Evolutionary conservation across 1,140 invertebrate genomes (phyloP).

Genomic region (Prorops nasuta): DNA sequence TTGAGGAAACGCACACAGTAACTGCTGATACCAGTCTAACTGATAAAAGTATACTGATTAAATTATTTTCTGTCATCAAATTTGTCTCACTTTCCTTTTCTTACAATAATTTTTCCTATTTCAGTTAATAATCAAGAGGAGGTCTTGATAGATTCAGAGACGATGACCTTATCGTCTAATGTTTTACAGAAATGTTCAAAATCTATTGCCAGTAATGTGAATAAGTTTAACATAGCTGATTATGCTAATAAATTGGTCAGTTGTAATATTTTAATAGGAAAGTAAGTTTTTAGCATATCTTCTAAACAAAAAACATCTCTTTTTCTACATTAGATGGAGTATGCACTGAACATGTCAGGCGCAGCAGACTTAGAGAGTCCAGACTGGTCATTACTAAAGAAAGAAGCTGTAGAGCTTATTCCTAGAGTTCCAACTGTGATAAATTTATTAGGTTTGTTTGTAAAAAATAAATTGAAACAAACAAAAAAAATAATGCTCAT

Average conservation of each 20-base stretch:
- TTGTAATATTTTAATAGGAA: constrained; percentile 4
- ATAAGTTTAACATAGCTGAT: constrained; percentile 32
- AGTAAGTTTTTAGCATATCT: too few species aligned
- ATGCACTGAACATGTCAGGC: constrained; percentile 17
- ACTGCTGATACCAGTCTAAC: constrained; percentile 26
- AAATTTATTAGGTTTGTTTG: constrained; percentile 29
- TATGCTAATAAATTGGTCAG: constrained; percentile 42
- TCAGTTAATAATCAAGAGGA: constrained; percentile 36
- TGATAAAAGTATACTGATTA: constrained; percentile 32
- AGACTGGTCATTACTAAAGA: constrained; percentile 32
- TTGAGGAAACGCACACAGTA: constrained; percentile 29
- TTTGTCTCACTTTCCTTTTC: neutral
- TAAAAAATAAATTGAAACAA: neutral
- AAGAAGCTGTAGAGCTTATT: constrained; percentile 19
- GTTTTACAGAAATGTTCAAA: constrained; percentile 36
- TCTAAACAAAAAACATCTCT: too few species aligned
- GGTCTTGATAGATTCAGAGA: constrained; percentile 46
- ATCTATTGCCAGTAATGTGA: constrained; percentile 35
- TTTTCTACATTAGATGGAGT: too few species aligned
- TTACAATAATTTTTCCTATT: constrained; percentile 11
- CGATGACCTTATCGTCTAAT: constrained; percentile 41
- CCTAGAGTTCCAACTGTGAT: constrained; percentile 23
- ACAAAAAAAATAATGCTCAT: too few species aligned
- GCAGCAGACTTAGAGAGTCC: constrained; percentile 8
- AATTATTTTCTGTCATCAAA: neutral